phyloP scores from a whole-genome alignment of 2,113 vertebrate species.

The Tachycineta bicolor region DNA sequence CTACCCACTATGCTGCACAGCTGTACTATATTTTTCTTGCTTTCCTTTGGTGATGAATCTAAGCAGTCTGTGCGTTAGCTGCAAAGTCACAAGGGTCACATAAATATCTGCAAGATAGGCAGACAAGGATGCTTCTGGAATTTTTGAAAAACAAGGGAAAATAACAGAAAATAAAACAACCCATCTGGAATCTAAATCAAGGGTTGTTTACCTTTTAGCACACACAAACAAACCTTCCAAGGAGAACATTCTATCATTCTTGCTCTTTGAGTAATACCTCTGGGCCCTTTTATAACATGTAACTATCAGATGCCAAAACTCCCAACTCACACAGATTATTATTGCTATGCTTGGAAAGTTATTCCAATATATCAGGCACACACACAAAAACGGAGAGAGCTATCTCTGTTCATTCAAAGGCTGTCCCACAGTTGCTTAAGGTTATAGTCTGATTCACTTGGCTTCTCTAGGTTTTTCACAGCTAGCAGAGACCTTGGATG shows the following conservation, averaged over 20 bases:
- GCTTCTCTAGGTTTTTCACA: conserved; percentile 46
- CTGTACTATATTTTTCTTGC: background rate
- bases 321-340: conserved; percentile 53
- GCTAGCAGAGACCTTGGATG: conserved; percentile 31
- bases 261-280: background rate
- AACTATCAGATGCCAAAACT: conserved; percentile 48
- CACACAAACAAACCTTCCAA: background rate
- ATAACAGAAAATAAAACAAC: conserved; percentile 26
- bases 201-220: conserved; percentile 4
- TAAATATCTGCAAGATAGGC: conserved; percentile 14
- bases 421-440: conserved; percentile 30
- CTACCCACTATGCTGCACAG: background rate
- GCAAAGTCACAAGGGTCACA: conserved; percentile 20
- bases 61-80: background rate
- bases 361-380: conserved; percentile 26
- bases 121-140: conserved; percentile 1
- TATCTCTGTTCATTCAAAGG: background rate
- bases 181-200: conserved; percentile 39
- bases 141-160: conserved; percentile 30
- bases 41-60: background rate
- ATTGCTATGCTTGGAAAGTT: conserved; percentile 44
- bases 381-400: background rate
- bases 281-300: conserved; percentile 17
- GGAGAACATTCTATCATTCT: conserved; percentile 6
- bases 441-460: conserved; percentile 51